Percentiles rank a stretch among this genome's conserved stretches.
phyloP scores from a whole-genome alignment of 2,888 invertebrate species.

The Craniophora ligustri region DNA sequence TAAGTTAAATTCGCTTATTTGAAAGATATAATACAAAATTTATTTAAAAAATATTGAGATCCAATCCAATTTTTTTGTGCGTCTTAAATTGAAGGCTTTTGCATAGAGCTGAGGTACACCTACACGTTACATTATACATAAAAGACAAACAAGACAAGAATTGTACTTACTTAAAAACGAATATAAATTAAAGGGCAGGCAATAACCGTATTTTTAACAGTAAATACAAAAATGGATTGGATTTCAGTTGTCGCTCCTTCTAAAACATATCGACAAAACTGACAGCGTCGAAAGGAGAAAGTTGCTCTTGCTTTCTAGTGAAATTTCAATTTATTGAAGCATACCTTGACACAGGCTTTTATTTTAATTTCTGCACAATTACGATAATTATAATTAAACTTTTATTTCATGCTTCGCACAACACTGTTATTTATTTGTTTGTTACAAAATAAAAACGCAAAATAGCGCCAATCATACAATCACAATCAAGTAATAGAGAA shows the following conservation, averaged over 20 bases:
- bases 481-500: conserved; percentile 53
- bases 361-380: conserved; percentile 8
- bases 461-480: conserved; percentile 66
- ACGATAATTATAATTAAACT: conserved; percentile 15
- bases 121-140: no score
- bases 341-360: conserved; percentile 36
- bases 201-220: no score
- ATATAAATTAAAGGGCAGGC: no score
- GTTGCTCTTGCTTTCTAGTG: conserved; percentile 59
- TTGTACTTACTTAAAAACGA: no score
- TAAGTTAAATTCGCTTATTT: no score
- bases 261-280: conserved; percentile 46
- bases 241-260: conserved; percentile 13
- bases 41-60: no score
- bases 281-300: conserved; percentile 68
- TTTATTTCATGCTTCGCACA: conserved; percentile 32
- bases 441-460: conserved; percentile 48
- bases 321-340: conserved; percentile 34
- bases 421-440: conserved; percentile 20
- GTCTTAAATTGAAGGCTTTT: no score
- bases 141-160: no score
- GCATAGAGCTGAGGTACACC: no score
- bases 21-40: no score
- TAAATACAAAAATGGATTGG: not conserved
- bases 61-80: no score